phyloP scores from a whole-genome alignment of 2,113 vertebrate species.

The Gnathonemus longibarbis region DNA sequence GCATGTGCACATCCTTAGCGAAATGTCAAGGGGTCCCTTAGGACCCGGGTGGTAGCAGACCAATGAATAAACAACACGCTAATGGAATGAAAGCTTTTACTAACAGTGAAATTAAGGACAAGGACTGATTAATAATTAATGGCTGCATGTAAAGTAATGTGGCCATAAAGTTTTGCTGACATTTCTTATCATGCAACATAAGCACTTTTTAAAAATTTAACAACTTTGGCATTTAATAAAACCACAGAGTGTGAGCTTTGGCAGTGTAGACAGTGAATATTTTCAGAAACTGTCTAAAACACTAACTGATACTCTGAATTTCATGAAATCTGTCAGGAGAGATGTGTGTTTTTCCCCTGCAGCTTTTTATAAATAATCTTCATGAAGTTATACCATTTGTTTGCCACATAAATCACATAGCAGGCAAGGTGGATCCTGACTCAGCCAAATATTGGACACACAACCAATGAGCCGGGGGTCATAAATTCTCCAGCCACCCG shows the following conservation, averaged over 20 bases:
- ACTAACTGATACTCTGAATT: not conserved
- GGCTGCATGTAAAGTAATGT: slow-evolving; percentile 12
- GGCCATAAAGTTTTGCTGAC: slow-evolving; percentile 31
- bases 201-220: slow-evolving; percentile 24
- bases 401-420: not conserved
- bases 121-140: slow-evolving; percentile 34
- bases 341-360: not conserved
- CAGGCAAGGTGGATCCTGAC: not conserved
- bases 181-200: slow-evolving; percentile 15
- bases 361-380: slow-evolving; percentile 7
- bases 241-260: not conserved
- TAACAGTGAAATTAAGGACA: slow-evolving; percentile 33
- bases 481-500: not conserved
- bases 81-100: slow-evolving; percentile 23
- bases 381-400: not conserved
- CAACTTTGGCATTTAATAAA: slow-evolving; percentile 18
- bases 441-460: not conserved
- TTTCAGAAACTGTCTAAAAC: slow-evolving; percentile 14
- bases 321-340: slow-evolving; percentile 13
- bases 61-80: slow-evolving; percentile 11
- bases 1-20: not conserved
- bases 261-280: slow-evolving; percentile 11
- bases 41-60: not conserved
- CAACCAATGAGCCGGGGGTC: slow-evolving; percentile 9
- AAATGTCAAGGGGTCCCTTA: not conserved